Conservation (phyloP, 2,888 invertebrate genomes). For the Dicroscelio sp. region DNA sequence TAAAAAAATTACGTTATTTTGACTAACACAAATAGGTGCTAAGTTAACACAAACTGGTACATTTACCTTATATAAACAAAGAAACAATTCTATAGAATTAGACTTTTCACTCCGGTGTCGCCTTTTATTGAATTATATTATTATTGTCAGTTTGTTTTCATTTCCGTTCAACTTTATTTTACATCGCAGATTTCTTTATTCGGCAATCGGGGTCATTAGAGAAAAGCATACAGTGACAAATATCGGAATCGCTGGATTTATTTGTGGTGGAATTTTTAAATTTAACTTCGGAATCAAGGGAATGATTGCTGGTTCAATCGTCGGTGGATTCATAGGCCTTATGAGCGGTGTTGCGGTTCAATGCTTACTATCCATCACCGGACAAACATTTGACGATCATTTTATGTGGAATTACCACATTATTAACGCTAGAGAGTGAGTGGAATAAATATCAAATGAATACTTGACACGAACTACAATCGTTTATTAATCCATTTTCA, state of each 20-base stretch:
- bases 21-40: no score
- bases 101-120: no score
- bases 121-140: no score
- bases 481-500: neutral
- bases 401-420: constrained; percentile 1
- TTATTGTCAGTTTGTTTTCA: no score
- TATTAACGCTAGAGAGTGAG: constrained; percentile 83
- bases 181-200: no score
- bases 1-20: no score
- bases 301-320: constrained; percentile 93
- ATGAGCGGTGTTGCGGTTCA: constrained; percentile 92
- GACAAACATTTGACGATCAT: constrained; percentile 12
- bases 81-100: no score
- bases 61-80: no score
- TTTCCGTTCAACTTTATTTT: no score
- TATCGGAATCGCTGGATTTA: constrained; percentile 93
- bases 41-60: no score
- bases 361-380: neutral
- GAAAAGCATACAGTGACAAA: constrained; percentile 94
- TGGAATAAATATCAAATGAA: neutral
- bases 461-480: no score
- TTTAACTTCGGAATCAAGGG: constrained; percentile 94
- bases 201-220: constrained; percentile 93
- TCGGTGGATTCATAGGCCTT: constrained; percentile 93
- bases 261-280: constrained; percentile 94